Evolutionary conservation across 2,888 invertebrate genomes (phyloP).

Genomic region (Dicycla oo): DNA sequence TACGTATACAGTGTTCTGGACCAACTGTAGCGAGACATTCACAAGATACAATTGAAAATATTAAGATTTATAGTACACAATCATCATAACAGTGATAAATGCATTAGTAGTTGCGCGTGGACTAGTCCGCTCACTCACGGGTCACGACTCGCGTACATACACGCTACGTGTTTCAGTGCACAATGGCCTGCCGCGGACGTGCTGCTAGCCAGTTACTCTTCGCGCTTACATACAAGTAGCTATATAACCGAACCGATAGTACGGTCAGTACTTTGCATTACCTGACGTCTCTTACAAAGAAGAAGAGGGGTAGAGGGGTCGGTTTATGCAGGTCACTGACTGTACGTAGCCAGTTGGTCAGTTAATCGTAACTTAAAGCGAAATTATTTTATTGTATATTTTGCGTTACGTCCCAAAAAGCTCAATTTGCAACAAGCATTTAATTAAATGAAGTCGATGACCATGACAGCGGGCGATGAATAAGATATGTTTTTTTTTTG

Average conservation of each 20-base stretch:
- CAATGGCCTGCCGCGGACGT: too few species aligned
- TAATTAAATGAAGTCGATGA: background rate
- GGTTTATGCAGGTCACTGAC: too few species aligned
- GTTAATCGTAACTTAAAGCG: constrained; percentile 13
- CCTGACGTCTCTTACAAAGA: too few species aligned
- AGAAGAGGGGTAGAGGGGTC: too few species aligned
- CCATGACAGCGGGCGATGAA: constrained; percentile 1
- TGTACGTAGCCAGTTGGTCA: constrained; percentile 11
- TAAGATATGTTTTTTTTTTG: constrained; percentile 23
- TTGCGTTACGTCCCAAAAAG: constrained; percentile 33
- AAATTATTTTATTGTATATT: constrained; percentile 43
- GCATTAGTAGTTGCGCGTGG: constrained; percentile 63
- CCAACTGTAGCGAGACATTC: constrained; percentile 34
- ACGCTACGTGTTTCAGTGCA: too few species aligned
- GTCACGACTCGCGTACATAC: background rate
- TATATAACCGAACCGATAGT: background rate
- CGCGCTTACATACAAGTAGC: background rate
- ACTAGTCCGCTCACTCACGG: background rate
- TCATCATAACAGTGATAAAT: constrained; percentile 61
- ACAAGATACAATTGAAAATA: constrained; percentile 57
- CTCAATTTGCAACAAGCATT: constrained; percentile 45
- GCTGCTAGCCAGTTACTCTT: background rate
- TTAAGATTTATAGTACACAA: constrained; percentile 48
- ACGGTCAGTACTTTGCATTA: too few species aligned
- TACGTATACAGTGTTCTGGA: constrained; percentile 8